These are phyloP conservation scores for Trogon melanurus DNA, from an alignment of 2,113 vertebrate genomes.

Conservation along the genomic window DNA sequence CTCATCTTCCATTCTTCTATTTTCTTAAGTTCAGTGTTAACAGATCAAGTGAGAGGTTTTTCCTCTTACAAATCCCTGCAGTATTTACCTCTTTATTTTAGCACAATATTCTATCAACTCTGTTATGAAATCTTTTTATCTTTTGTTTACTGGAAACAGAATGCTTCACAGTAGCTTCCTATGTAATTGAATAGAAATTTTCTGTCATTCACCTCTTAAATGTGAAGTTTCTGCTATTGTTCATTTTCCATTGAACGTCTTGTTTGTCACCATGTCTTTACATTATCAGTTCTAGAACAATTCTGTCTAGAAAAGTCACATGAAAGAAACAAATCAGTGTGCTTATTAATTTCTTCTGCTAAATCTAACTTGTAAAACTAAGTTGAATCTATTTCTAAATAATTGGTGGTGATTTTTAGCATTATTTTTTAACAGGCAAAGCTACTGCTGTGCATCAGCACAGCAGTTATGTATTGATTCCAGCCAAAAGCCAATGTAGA, in stretches of 20 bases:
- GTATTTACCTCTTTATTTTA: conserved; percentile 11
- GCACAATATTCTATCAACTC: neutral
- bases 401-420: neutral
- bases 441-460: neutral
- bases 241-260: neutral
- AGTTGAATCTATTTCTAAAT: neutral
- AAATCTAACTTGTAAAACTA: neutral
- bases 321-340: neutral
- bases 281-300: neutral
- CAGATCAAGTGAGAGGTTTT: neutral
- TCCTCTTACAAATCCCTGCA: neutral
- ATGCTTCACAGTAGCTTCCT: neutral
- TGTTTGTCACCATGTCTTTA: neutral
- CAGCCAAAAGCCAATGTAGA: neutral
- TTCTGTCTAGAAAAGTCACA: neutral
- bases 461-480: neutral
- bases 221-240: neutral
- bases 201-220: neutral
- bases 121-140: neutral
- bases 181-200: conserved; percentile 4
- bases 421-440: neutral
- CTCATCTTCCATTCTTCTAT: neutral
- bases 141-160: conserved; percentile 9
- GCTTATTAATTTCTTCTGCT: neutral
- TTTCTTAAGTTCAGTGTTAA: neutral